phyloP scores from a whole-genome alignment of 2,797 vertebrate genomes.

The Schizopygopsis pylzovi region DNA sequence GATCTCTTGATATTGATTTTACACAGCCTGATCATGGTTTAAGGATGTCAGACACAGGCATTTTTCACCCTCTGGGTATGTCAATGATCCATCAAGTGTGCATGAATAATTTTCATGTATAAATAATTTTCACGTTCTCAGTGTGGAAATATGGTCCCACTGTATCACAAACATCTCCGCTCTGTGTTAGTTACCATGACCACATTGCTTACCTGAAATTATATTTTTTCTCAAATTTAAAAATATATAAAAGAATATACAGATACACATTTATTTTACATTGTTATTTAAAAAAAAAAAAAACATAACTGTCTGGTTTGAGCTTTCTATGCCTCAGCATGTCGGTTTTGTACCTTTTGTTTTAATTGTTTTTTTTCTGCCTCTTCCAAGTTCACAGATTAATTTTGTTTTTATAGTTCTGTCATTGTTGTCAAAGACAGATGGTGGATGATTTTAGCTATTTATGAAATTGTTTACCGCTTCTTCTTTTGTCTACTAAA shows the following conservation, averaged over 20 bases:
- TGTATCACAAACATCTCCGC: background rate
- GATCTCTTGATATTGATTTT: slow-evolving; percentile 41
- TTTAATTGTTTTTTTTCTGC: background rate
- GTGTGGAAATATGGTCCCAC: background rate
- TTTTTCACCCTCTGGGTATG: slow-evolving; percentile 25
- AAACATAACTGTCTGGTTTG: background rate
- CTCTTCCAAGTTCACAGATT: background rate
- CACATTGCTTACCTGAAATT: background rate
- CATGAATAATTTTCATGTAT: slow-evolving; percentile 2
- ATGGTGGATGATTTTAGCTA: background rate
- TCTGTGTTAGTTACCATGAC: background rate
- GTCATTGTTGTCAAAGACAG: slow-evolving; percentile 3
- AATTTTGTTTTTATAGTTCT: slow-evolving; percentile 8
- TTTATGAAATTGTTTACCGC: slow-evolving; percentile 2
- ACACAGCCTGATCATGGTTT: slow-evolving; percentile 37
- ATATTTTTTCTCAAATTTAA: background rate
- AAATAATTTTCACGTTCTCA: background rate
- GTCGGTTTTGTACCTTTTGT: background rate
- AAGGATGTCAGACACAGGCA: slow-evolving; percentile 34
- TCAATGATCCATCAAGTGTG: slow-evolving; percentile 18
- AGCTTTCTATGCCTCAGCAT: background rate
- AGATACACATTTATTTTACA: background rate
- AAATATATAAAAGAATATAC: background rate
- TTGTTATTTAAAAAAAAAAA: background rate
- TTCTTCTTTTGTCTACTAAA: slow-evolving; percentile 20